Evolutionary conservation across 2,888 invertebrate genomes (phyloP), one percentile per base, ranked within the genome.

Genomic region (Gymnosoma rotundatum): DNA sequence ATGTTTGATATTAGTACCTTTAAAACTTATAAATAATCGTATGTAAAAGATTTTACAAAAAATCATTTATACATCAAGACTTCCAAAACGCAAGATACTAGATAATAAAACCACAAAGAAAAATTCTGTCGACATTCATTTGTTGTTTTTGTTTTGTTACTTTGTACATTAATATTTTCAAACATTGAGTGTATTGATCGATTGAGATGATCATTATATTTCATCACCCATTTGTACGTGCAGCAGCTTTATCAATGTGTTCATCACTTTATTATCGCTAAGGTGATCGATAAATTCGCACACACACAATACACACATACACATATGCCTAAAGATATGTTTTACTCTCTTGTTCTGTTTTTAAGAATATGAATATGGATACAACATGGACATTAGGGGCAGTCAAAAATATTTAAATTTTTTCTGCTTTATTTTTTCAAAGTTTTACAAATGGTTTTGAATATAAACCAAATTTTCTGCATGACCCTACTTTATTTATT

Each of bases 191-290:
- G 10, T 52, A 83, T 48, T 32, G 78, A 83, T 79, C 60, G 54
- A 48, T 67, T 76, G 79, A 25, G 25, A 80, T 61, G 76, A 83
- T 76, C 75, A 75, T 76, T 52, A 67, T 73, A 45, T 83, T 83
- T 83, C 83, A 83, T 78, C 78, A 78, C 58, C 58, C 69, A 45
- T 64, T 64, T 45, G 69, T 64, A 73, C 75, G 45, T 66, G 66
- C 54, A 79, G 64, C 67, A 3, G 36, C 45, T 83, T 79, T 75
- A 75, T 83, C 79, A 66, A 66, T 38, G 18, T 70, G 74, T 42
- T 54, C 52, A 83, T 83, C 79, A 54, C 63, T 78, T 69, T 45
- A 79, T 70, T 75, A 79, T 74, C 73, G 74, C 52, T 20, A 4
- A 52, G 48, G 63, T 61, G 54, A 76, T 82, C 81, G 70, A 64